phyloP scores from a whole-genome alignment of 1,140 invertebrate species.

The Cephus cinctus region DNA sequence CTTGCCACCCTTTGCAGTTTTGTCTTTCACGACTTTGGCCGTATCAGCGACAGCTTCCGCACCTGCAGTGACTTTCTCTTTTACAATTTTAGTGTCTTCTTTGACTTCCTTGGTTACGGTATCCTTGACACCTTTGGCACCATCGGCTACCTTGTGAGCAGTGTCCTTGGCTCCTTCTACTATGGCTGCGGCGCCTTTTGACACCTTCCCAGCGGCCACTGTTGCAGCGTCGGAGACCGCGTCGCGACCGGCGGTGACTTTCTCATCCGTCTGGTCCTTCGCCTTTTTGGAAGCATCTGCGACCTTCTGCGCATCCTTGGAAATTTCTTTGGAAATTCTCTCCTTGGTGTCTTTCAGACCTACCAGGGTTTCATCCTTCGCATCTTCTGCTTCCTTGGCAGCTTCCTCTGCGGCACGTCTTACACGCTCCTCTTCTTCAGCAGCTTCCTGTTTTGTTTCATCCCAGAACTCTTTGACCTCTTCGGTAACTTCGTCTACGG shows the following conservation, averaged over 20 bases:
- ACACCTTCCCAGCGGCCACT: not conserved
- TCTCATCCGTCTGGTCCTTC: not conserved
- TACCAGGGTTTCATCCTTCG: not conserved
- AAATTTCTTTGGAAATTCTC: slow-evolving; percentile 2
- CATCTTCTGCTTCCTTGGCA: not conserved
- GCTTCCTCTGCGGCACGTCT: slow-evolving; percentile 3
- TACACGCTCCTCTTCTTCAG: slow-evolving; percentile 8
- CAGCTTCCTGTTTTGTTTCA: slow-evolving; percentile 17
- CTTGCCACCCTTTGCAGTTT: not conserved
- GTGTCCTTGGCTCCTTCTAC: not conserved
- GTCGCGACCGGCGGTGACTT: not conserved
- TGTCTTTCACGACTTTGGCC: not conserved
- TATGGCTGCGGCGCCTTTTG: not conserved
- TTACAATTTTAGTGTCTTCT: not conserved
- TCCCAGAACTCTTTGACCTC: slow-evolving; percentile 9
- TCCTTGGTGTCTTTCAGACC: not conserved
- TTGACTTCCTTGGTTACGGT: slow-evolving; percentile 1
- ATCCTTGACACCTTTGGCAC: slow-evolving; percentile 1
- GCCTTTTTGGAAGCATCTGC: not conserved
- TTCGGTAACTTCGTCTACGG: not conserved
- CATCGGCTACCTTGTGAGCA: not conserved
- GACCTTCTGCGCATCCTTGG: not conserved
- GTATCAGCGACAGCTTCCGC: not conserved
- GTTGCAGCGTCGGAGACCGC: not conserved
- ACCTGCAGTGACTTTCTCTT: not conserved